Conservation (phyloP, 1,140 invertebrate species). For the Ylistrum balloti region DNA sequence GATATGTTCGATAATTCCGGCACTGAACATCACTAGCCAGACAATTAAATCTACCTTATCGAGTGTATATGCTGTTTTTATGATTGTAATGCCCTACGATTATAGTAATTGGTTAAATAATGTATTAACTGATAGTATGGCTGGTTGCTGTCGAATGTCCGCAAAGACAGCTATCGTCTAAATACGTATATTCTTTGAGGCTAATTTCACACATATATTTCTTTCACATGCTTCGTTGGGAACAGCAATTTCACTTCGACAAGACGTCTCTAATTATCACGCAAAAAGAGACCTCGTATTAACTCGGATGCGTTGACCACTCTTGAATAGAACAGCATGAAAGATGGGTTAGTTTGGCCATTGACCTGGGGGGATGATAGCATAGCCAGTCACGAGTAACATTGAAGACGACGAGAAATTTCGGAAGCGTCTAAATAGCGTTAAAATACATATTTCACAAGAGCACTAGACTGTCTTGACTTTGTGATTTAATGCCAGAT, state of each 20-base stretch:
- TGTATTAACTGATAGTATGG: background rate
- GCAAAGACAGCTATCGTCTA: background rate
- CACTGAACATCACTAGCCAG: background rate
- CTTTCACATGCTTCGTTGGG: background rate
- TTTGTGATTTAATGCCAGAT: no score
- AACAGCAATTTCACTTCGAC: background rate
- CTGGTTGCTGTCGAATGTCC: background rate
- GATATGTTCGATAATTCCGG: background rate
- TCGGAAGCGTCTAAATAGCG: no score
- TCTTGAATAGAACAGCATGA: background rate
- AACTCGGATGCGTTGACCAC: background rate
- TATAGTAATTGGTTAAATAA: background rate
- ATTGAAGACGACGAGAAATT: no score
- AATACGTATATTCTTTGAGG: background rate
- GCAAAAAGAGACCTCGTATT: background rate
- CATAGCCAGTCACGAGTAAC: no score
- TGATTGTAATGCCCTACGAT: background rate
- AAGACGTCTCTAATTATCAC: background rate
- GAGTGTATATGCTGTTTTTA: background rate
- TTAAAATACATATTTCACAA: no score
- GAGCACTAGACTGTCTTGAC: no score
- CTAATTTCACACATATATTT: slow-evolving; percentile 16
- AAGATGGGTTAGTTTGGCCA: background rate
- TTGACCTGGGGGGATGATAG: no score
- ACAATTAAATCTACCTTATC: background rate